Base-by-base conservation (phyloP, 2,113 vertebrate species). In the Esox niger region DNA sequence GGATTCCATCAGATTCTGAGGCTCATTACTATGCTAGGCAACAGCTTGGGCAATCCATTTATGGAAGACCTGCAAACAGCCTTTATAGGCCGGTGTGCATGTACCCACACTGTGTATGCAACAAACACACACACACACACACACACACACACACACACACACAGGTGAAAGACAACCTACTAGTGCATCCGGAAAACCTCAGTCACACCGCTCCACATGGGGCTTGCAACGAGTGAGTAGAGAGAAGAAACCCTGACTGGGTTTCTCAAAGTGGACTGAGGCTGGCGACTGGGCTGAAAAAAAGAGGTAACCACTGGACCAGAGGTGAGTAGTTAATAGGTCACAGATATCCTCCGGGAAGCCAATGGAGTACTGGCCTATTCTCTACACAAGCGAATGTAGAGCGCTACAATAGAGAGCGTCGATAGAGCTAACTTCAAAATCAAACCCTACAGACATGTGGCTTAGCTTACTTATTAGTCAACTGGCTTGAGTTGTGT, bases 41-140 rank as follows among this genome's bases (percentile, higher is more conserved):
- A 66, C 81, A 38, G 27, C 72, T 71, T 61, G 79, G 74, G 81
- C 69, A 87, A 88, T 86, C 84, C 75, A 27, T 74, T 89, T 88
- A 86, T 47, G 73, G 73, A 76, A n/a, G n/a, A n/a, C n/a, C n/a
- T n/a, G n/a, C n/a, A 13, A 38, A 38, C 1, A 43, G 2, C 35
- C 35, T 43, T 10, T 43, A 43, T 43, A 43, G 13, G 15, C 38
- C 17, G 38, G 13, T 43, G 17, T 5, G 38, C 17, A 43, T 10
- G 6, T 52, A 52, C 11, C 20, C 15, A 52, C 47, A 2, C 21
- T 43, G 38, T 43, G 13, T 10, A 43, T 43, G 38, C 38, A 15
- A 21, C 46, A 49, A 15, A 49, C 46, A 49, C 46, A 49, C 66
- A 81, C 61, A 81, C 57, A 62, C 64, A 58, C 46, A 49, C 47